Base-by-base conservation (phyloP, 2,797 vertebrate genomes). In the Diceros bicornis region DNA sequence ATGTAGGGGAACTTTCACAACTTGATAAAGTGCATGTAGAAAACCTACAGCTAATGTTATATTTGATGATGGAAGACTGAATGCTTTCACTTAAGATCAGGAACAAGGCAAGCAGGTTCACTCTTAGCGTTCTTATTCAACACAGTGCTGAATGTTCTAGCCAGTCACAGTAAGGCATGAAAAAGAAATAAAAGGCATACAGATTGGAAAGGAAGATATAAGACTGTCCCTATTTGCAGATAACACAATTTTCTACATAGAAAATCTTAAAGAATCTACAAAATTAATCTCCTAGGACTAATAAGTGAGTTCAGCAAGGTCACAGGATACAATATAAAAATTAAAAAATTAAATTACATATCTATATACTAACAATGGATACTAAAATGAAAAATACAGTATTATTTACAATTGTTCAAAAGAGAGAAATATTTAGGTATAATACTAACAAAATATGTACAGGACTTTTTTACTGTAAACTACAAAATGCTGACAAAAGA, bases 321-420 rank as follows among this genome's bases (percentile, higher is more conserved):
- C 29, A 32, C 3, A 72, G 7, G 6, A 74, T 79, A 20, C 17
- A 74, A 50, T n/a, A 41, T 59, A 81, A 37, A 37, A 52, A 1
- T 57, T 84, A 6, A 5, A 16, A 37, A 75, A 61, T 44, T 6
- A 4, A 52, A 59, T 79, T 85, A 4, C 20, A 29, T 6, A 18
- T 52, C 52, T 84, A 9, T 50, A 79, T 71, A 27, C 21, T 81
- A 95, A n/a, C 27, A 92, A 59, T 64, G 3, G 4, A 34, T 41
- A 75, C 32, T 32, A 89, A 92, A 92, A 78, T 92, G 62, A 64
- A 83, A 92, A 68, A 29, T 68, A 59, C 4, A 61, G n/a, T 34
- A 62, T 32, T 59, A 37, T 71, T 91, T 62, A 69, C 16, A 71
- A 10, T n/a, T 94, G 25, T 27, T 77, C 23, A 92, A 94, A 57